These are phyloP conservation scores for Fistularia tabacaria DNA, from an alignment of 2,797 vertebrate genomes.

Conservation along the genomic window DNA sequence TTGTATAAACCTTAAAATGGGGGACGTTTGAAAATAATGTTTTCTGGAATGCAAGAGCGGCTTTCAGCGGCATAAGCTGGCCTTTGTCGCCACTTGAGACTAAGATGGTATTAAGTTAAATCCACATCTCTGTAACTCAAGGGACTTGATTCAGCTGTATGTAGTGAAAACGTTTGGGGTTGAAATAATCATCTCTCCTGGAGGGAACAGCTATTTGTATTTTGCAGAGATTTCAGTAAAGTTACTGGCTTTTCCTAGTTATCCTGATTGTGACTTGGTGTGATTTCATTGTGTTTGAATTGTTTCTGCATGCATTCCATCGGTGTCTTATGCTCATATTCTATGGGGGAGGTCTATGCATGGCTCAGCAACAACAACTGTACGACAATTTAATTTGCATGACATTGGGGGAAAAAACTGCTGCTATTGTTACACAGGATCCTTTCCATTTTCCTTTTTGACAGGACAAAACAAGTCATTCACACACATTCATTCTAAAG, in stretches of 20 bases:
- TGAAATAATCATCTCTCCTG: constrained; percentile 90
- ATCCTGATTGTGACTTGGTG: constrained; percentile 79
- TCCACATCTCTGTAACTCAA: constrained; percentile 97
- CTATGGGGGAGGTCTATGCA: neutral
- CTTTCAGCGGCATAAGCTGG: constrained; percentile 99
- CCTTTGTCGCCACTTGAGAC: constrained; percentile 99
- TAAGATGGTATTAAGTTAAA: constrained; percentile 93
- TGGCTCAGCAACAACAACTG: neutral
- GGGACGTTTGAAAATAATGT: constrained; percentile 80
- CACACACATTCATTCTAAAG: too few relatives aligned
- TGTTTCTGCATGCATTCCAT: constrained; percentile 47
- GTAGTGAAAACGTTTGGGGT: constrained; percentile 87
- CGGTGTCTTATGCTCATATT: neutral
- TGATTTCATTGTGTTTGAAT: constrained; percentile 73
- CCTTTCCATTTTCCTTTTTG: too few relatives aligned
- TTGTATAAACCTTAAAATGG: constrained; percentile 85
- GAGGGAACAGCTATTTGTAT: constrained; percentile 97
- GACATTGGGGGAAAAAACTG: too few relatives aligned
- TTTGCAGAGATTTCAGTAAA: constrained; percentile 99
- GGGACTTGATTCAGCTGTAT: constrained; percentile 98
- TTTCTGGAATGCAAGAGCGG: constrained; percentile 80
- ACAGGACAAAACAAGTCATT: too few relatives aligned
- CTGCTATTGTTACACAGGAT: too few relatives aligned
- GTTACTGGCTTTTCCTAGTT: constrained; percentile 99
- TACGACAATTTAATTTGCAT: too few relatives aligned